Percentiles rank a stretch among this genome's conserved stretches.
phyloP scores from a whole-genome alignment of 2,113 vertebrate genomes.

The Trachemys scripta region DNA sequence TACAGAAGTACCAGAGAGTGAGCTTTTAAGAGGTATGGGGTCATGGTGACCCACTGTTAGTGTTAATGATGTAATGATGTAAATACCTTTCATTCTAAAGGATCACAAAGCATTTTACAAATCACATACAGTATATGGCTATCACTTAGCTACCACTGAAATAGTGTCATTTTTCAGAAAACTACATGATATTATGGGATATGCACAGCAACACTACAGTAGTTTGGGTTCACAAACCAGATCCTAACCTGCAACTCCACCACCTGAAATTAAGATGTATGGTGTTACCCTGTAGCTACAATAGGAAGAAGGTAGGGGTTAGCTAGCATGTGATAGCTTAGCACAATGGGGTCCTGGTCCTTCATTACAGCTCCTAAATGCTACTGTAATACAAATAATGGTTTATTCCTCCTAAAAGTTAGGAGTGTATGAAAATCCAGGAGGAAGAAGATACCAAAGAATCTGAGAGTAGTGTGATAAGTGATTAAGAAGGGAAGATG shows the following conservation, averaged over 20 bases:
- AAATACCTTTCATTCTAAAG: not conserved
- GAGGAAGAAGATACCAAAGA: not conserved
- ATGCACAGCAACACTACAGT: not conserved
- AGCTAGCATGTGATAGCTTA: not conserved
- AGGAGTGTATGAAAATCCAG: not conserved
- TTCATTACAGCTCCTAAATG: not conserved
- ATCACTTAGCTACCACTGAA: not conserved
- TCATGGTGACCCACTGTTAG: fast-evolving
- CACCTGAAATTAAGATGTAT: not conserved
- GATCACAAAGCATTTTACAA: fast-evolving
- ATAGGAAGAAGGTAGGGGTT: not conserved
- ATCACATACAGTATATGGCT: not conserved
- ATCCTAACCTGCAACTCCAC: not conserved
- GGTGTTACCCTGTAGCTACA: not conserved
- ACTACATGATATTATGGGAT: not conserved
- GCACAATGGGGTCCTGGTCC: not conserved
- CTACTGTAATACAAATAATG: not conserved
- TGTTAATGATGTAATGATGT: fast-evolving
- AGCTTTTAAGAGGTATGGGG: not conserved
- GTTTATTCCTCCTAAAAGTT: not conserved
- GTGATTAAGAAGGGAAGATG: not conserved
- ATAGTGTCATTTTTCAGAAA: not conserved
- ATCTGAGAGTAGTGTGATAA: not conserved
- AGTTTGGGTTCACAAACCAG: not conserved
- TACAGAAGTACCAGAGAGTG: not conserved